Conservation (phyloP, 2,797 vertebrate genomes). For the Cynodonichthys magdalenae region DNA sequence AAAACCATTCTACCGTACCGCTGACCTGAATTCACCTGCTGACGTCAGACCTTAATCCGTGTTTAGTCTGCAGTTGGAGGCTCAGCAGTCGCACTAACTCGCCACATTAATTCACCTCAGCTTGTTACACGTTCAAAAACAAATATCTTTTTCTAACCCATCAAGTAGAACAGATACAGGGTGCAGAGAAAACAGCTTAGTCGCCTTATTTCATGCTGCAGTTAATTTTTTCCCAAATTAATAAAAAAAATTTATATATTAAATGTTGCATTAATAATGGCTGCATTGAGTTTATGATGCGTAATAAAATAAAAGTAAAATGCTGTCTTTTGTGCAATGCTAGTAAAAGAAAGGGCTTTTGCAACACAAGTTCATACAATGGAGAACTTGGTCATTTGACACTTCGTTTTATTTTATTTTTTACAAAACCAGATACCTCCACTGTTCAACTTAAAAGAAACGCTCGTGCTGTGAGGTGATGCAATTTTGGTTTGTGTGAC, state of each 20-base stretch:
- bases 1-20: neutral
- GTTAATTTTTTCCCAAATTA: too few species aligned
- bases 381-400: neutral
- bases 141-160: neutral
- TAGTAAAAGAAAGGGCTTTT: neutral
- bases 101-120: neutral
- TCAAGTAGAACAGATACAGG: neutral
- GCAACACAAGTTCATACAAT: neutral
- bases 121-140: neutral
- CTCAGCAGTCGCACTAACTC: neutral
- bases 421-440: constrained; percentile 1
- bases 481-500: constrained; percentile 19
- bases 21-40: constrained; percentile 18
- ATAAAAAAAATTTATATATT: too few species aligned
- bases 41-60: constrained; percentile 19
- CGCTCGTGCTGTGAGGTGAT: constrained; percentile 13
- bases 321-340: neutral
- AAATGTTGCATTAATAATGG: neutral
- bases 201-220: neutral
- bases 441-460: constrained; percentile 19
- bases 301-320: neutral
- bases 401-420: neutral
- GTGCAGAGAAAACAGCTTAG: neutral
- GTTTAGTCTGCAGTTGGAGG: constrained; percentile 1
- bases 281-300: neutral